A percentile compares a stretch with the other conserved stretches of the same genome.
These are phyloP conservation scores for Tipula unca DNA, from an alignment of 2,888 invertebrate genomes.

Conservation along the genomic window DNA sequence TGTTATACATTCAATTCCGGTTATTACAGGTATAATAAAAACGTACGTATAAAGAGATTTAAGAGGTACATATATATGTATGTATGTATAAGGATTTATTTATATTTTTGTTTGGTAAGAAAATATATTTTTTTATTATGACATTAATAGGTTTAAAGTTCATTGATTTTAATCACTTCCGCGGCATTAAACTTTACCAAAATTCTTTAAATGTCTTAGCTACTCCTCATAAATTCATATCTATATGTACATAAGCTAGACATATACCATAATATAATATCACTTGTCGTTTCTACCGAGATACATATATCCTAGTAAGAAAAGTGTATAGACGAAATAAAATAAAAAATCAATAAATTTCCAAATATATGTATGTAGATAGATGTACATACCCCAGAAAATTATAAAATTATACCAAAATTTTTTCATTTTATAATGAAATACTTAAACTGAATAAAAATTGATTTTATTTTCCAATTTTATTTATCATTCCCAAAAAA, in stretches of 20 bases:
- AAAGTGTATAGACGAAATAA: background rate
- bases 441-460: background rate
- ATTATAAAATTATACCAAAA: background rate
- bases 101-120: background rate
- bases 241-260: too few species aligned
- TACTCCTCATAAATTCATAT: background rate
- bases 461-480: background rate
- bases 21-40: constrained; percentile 8
- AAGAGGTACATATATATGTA: too few species aligned
- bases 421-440: background rate
- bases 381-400: background rate
- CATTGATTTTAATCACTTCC: constrained; percentile 8
- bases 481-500: background rate
- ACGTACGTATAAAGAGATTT: background rate
- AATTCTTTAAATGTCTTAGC: background rate
- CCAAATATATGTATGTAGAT: background rate
- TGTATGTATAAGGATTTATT: background rate
- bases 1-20: background rate
- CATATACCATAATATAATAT: background rate
- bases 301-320: background rate
- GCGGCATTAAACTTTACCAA: background rate
- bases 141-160: constrained; percentile 8
- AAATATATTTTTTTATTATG: background rate
- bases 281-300: background rate
- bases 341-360: background rate